Conservation (phyloP, 1,140 invertebrate genomes). For the Pseudoatta argentina region DNA sequence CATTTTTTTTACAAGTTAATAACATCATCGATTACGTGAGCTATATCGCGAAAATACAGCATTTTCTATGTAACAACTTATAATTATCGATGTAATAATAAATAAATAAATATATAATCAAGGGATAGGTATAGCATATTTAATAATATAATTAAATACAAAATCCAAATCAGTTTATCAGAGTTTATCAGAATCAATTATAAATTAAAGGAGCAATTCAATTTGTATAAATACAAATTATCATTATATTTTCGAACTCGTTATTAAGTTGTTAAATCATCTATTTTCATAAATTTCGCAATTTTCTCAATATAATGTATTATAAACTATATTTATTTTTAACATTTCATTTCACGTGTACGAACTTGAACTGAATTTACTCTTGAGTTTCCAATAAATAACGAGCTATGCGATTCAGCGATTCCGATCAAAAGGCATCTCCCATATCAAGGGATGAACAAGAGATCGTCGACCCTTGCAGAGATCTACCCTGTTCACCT, state of each 20-base stretch:
- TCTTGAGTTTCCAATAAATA: conserved; percentile 20
- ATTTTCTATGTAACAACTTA: not conserved
- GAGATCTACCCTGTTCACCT: conserved; percentile 36
- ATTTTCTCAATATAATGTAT: too few species aligned
- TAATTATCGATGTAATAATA: not conserved
- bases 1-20: conserved; percentile 2
- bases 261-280: not conserved
- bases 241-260: not conserved
- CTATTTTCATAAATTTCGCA: not conserved
- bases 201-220: conserved; percentile 21
- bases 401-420: not conserved
- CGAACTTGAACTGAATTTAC: not conserved
- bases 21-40: not conserved
- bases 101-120: not conserved
- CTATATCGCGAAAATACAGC: not conserved
- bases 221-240: conserved; percentile 18
- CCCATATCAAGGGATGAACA: not conserved
- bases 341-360: not conserved
- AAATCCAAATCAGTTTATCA: not conserved
- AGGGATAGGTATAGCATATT: not conserved
- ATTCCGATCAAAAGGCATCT: conserved; percentile 21
- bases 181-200: not conserved
- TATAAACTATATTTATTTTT: not conserved
- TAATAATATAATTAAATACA: conserved; percentile 25
- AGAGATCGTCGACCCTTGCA: conserved; percentile 61